Evolutionary conservation across 2,888 invertebrate species (phyloP).

Genomic region (Subacronicta megacephala): DNA sequence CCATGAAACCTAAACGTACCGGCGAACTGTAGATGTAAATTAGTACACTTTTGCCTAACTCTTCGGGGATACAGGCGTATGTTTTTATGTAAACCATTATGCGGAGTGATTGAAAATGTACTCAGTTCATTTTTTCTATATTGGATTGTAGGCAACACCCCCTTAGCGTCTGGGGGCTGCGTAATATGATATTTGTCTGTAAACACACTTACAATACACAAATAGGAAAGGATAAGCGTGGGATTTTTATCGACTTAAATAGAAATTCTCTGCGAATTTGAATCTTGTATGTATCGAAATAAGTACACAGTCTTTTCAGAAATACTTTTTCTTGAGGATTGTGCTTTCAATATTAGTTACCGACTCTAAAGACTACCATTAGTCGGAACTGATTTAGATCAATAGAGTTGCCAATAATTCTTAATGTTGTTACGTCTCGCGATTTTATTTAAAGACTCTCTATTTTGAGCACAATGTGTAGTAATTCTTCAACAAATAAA

Average conservation of each 20-base stretch:
- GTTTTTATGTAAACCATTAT: no score
- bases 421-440: slow-evolving; percentile 23
- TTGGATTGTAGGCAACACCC: no score
- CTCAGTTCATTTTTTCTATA: no score
- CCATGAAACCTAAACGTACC: no score
- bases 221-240: no score
- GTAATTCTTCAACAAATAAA: slow-evolving; percentile 15
- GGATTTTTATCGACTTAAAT: not conserved
- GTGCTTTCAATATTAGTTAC: not conserved
- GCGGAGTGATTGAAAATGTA: no score
- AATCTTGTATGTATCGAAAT: not conserved
- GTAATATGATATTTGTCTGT: not conserved
- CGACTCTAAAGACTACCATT: not conserved
- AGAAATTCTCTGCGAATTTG: not conserved
- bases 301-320: not conserved
- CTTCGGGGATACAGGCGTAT: no score
- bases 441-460: slow-evolving; percentile 32
- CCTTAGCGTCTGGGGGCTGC: no score
- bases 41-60: no score
- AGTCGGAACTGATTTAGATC: slow-evolving; percentile 4
- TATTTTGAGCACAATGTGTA: slow-evolving; percentile 32
- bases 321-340: not conserved
- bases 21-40: no score
- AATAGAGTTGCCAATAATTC: slow-evolving; percentile 24
- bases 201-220: not conserved